Conservation (phyloP, 2,888 invertebrate species). For the Lymantria monacha region DNA sequence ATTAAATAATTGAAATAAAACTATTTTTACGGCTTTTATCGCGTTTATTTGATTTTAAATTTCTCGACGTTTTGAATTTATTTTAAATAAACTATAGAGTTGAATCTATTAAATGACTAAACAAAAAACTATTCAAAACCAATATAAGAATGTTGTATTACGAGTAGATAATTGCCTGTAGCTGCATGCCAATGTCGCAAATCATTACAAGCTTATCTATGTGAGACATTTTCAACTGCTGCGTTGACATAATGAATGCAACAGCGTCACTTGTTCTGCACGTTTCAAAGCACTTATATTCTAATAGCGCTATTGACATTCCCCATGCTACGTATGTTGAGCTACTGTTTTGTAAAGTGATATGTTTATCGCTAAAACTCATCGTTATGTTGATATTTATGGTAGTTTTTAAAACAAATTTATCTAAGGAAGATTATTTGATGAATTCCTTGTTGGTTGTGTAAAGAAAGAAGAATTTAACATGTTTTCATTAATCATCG, state of each 20-base stretch:
- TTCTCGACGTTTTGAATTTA: too few species aligned
- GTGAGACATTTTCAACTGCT: conserved; percentile 2
- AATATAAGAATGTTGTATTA: background rate
- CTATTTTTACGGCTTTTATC: too few species aligned
- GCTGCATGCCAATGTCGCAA: conserved; percentile 43
- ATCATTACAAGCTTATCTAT: conserved; percentile 38
- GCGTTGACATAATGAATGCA: conserved; percentile 7
- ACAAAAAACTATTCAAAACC: background rate
- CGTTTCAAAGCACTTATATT: background rate
- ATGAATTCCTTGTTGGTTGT: background rate
- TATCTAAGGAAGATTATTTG: conserved; percentile 3
- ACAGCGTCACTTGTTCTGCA: background rate
- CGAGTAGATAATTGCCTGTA: conserved; percentile 16
- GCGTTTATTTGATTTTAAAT: too few species aligned
- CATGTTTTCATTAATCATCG: too few species aligned
- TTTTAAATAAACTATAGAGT: too few species aligned
- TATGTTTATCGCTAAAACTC: conserved; percentile 14
- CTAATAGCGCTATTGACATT: conserved; percentile 18
- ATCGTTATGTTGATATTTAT: conserved; percentile 13
- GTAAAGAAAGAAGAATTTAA: too few species aligned
- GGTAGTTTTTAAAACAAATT: conserved; percentile 2
- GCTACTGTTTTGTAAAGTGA: conserved; percentile 7
- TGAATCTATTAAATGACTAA: background rate
- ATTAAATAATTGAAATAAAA: too few species aligned
- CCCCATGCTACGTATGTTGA: conserved; percentile 12